Evolutionary conservation across 2,888 invertebrate species (phyloP), one percentile per base, ranked within the genome.

Genomic region (Apamea crenata): DNA sequence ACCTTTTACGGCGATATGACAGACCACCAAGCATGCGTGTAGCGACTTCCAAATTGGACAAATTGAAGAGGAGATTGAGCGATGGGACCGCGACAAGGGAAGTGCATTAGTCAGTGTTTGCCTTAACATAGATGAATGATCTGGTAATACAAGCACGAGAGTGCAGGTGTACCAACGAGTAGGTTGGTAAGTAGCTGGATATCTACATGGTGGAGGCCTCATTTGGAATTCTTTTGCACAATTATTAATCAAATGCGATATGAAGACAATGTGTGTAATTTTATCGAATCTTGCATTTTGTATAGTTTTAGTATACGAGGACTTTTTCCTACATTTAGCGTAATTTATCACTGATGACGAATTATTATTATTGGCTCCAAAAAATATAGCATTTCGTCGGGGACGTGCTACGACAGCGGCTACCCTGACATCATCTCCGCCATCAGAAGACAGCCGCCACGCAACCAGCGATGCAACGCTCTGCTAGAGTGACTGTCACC

Each of bases 61-160:
- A 85, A 81, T 83, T 84, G 82, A 85, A 83, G 85, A 86, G 77
- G 66, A 78, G 86, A 88, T 86, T 90, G 90, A 89, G 82, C 82
- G 89, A 87, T 87, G 90, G 83, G 87, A 29, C 68, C 29, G 65
- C 69, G 84, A 91, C 90, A 91, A 81, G 87, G 85, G 85, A 91
- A 89, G 80, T 86, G 90, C 90, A 91, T 91, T 91, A 91, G 84
- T 85, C 85, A 84, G 78, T 84, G 84, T 81, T 84, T 84, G 77
- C 70, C 68, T n/a, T 88, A 89, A 89, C 81, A 78, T 66, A 81
- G 89, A 87, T 87, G 84, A 83, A 89, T 89, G 88, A 77, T 76
- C 66, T 67, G 66, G 78, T 82, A 79, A 70, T 78, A 74, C 78
- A 81, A 81, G 69, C 44, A 75, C 59, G 32, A 29, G 53, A 59